Evolutionary conservation across 2,888 invertebrate genomes (phyloP), one percentile per base, ranked within the genome.

Genomic region (Lepidochrysops patricia): DNA sequence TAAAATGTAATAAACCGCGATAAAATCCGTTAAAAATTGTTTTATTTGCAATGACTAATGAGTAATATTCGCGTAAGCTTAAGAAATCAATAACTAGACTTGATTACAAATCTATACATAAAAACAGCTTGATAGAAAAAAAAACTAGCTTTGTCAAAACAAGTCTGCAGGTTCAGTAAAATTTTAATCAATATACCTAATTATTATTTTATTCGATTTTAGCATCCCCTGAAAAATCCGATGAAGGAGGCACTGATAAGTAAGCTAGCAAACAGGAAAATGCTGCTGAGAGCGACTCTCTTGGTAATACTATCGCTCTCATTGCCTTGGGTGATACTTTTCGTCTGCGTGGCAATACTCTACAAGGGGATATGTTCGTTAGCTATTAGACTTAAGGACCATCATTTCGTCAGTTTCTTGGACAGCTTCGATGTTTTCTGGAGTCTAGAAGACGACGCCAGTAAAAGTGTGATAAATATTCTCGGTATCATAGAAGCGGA

Each of bases 381-480:
- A n/a, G 62, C 74, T 2, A 79, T 80, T 32, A 74, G 68, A 62
- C 66, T 64, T 60, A 73, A 68, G 60, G 81, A 81, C 50, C 72
- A 77, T 37, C 70, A 79, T 61, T 91, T 88, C 65, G 80, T 74
- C 2, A 81, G 83, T 23, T 79, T 91, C 15, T 72, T 91, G 23
- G 80, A 87, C 34, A 91, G 91, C 48, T 82, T 85, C 6, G 91
- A 91, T 66, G 82, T 84, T 1, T 80, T 91, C 59, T 91, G 91
- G 90, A 86, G 90, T 29, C 67, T 90, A 23, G 91, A 91, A 71
- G 82, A 87, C 32, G 75, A 85, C 2, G 68, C 75, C 1, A 77
- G 87, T 0, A 80, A 79, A 60, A 86, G 85, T 43, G 71, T 90
- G 23, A 90, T 90, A 57, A 90, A 90, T 60, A 82, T 90, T 2